phyloP scores from a whole-genome alignment of 1,140 invertebrate genomes.

The Bombus pyrosoma region DNA sequence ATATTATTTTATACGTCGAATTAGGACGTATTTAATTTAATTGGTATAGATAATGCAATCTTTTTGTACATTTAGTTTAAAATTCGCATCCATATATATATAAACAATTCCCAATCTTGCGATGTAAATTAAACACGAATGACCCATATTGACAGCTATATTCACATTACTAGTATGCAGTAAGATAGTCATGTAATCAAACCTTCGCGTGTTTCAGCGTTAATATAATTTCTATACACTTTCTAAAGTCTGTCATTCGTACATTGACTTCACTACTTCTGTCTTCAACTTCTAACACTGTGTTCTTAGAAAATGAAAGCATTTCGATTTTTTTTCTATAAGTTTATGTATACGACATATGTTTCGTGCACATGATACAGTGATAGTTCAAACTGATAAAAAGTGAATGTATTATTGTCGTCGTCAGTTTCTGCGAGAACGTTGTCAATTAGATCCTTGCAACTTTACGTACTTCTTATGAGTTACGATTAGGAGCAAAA shows the following conservation, averaged over 20 bases:
- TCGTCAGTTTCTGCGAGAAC: not conserved
- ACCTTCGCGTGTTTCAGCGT: not conserved
- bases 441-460: not conserved
- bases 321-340: not conserved
- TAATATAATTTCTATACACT: not conserved
- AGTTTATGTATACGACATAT: slow-evolving; percentile 32
- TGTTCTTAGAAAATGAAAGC: not conserved
- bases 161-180: slow-evolving; percentile 17
- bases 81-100: not conserved
- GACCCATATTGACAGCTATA: slow-evolving; percentile 26
- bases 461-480: not conserved
- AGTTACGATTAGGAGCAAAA: not conserved
- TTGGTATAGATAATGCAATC: not conserved
- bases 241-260: not conserved
- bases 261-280: not conserved
- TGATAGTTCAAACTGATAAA: slow-evolving; percentile 13
- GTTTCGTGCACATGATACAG: slow-evolving; percentile 9
- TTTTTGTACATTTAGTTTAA: too few relatives aligned
- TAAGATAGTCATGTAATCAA: slow-evolving; percentile 2
- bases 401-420: slow-evolving; percentile 44
- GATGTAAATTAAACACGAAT: not conserved
- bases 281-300: too few relatives aligned
- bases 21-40: not conserved
- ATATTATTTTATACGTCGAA: not conserved
- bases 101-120: not conserved